These are phyloP conservation scores for Pararge aegeria DNA, from an alignment of 1,140 invertebrate species.

Conservation along the genomic window DNA sequence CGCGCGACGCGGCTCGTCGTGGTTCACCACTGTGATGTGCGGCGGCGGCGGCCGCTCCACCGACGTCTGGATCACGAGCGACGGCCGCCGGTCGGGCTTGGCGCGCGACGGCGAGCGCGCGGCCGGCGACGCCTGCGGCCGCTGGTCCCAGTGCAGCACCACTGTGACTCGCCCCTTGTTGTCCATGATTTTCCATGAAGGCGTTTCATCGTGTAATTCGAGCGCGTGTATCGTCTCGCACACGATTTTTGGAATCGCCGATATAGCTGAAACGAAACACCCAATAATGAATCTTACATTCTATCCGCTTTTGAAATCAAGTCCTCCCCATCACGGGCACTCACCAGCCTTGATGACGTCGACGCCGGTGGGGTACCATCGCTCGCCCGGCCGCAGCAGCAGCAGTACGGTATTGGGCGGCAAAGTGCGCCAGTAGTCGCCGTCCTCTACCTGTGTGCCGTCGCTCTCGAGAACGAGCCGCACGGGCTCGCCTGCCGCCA, in stretches of 20 bases:
- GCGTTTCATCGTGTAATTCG: slow-evolving; percentile 95
- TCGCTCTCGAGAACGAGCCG: slow-evolving; percentile 94
- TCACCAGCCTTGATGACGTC: slow-evolving; percentile 95
- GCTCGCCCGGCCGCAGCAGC: slow-evolving; percentile 91
- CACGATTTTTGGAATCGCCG: slow-evolving; percentile 96
- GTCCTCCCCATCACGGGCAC: slow-evolving; percentile 31
- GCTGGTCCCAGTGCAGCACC: slow-evolving; percentile 95
- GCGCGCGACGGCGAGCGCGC: slow-evolving; percentile 82
- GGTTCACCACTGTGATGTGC: slow-evolving; percentile 94
- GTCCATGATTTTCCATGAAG: slow-evolving; percentile 98
- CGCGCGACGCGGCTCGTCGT: slow-evolving; percentile 85
- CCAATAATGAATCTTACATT: too few species aligned
- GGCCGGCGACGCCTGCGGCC: slow-evolving; percentile 82
- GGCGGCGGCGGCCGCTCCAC: slow-evolving; percentile 85
- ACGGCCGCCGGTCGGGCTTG: slow-evolving; percentile 82
- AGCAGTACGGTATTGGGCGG: slow-evolving; percentile 94
- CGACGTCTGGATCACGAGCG: slow-evolving; percentile 88
- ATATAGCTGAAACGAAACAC: slow-evolving; percentile 87
- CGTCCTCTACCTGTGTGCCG: slow-evolving; percentile 97
- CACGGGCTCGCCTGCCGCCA: slow-evolving; percentile 89
- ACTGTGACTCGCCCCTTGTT: slow-evolving; percentile 96
- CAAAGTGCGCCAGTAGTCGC: slow-evolving; percentile 94
- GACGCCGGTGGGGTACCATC: slow-evolving; percentile 94
- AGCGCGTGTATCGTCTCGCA: slow-evolving; percentile 96
- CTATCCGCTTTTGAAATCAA: too few species aligned